Percentiles rank a stretch among this genome's conserved stretches.
Evolutionary conservation across 2,797 vertebrate genomes (phyloP).

Genomic region (Hyperoplus immaculatus): DNA sequence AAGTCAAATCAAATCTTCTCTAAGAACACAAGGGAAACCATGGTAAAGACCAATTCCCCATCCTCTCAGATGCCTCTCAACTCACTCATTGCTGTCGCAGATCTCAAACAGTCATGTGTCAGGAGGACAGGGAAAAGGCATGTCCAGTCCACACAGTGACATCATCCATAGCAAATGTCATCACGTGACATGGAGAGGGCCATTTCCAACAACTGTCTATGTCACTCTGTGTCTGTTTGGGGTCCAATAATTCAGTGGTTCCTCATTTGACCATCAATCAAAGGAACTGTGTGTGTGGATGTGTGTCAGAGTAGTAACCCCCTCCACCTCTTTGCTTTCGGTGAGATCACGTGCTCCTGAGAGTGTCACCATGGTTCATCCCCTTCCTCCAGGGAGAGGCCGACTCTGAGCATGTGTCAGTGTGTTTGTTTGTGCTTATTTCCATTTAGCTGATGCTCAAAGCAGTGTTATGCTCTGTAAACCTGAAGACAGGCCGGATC

Average conservation of each 20-base stretch:
- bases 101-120: slow-evolving; percentile 21
- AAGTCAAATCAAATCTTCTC: not conserved
- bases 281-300: not conserved
- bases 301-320: not conserved
- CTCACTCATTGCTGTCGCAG: not conserved
- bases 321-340: slow-evolving; percentile 10
- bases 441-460: slow-evolving; percentile 6
- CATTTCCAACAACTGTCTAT: slow-evolving; percentile 10
- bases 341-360: slow-evolving; percentile 21
- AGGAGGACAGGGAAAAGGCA: slow-evolving; percentile 11
- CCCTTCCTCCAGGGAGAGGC: slow-evolving; percentile 3
- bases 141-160: slow-evolving; percentile 30
- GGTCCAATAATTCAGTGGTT: slow-evolving; percentile 22
- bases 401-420: slow-evolving; percentile 5
- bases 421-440: slow-evolving; percentile 31
- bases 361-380: slow-evolving; percentile 48
- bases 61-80: not conserved
- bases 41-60: not conserved
- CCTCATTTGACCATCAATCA: slow-evolving; percentile 12
- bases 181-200: slow-evolving; percentile 51
- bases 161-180: slow-evolving; percentile 40
- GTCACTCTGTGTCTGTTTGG: not conserved
- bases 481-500: not conserved
- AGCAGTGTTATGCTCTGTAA: not conserved
- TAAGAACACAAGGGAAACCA: not conserved